Conservation (phyloP, 1,140 invertebrate species). For the Heliothis subflexa region DNA sequence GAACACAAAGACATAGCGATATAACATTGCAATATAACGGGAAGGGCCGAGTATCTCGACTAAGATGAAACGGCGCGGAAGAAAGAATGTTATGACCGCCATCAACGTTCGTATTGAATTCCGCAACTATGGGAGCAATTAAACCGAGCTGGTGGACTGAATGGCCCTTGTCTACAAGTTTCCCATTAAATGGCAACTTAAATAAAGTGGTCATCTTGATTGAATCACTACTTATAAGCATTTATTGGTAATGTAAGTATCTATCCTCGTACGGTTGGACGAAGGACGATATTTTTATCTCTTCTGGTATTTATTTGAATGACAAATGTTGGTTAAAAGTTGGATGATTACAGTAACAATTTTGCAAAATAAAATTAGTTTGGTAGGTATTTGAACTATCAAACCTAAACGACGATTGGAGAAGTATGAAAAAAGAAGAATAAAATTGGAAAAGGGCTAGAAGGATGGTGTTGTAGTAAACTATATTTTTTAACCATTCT, state of each 20-base stretch:
- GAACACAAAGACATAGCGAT: too few relatives aligned
- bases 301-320: too few relatives aligned
- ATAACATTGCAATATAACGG: too few relatives aligned
- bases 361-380: too few relatives aligned
- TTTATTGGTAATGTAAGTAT: not conserved
- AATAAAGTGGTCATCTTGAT: slow-evolving; percentile 5
- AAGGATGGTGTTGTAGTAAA: too few relatives aligned
- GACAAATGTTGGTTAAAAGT: too few relatives aligned
- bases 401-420: too few relatives aligned
- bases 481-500: too few relatives aligned
- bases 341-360: too few relatives aligned
- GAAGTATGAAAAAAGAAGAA: too few relatives aligned
- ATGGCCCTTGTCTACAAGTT: slow-evolving; percentile 25
- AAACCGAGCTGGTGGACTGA: slow-evolving; percentile 16
- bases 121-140: slow-evolving; percentile 16
- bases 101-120: slow-evolving; percentile 26
- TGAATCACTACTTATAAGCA: slow-evolving; percentile 3
- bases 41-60: not conserved
- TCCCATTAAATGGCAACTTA: slow-evolving; percentile 34
- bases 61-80: not conserved
- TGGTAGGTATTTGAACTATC: too few relatives aligned
- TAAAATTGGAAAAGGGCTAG: too few relatives aligned
- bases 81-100: not conserved
- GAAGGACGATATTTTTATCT: not conserved
- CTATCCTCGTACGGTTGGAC: not conserved